These are phyloP conservation scores for Pediacus dermestoides DNA, from an alignment of 2,888 invertebrate species.

Conservation along the genomic window DNA sequence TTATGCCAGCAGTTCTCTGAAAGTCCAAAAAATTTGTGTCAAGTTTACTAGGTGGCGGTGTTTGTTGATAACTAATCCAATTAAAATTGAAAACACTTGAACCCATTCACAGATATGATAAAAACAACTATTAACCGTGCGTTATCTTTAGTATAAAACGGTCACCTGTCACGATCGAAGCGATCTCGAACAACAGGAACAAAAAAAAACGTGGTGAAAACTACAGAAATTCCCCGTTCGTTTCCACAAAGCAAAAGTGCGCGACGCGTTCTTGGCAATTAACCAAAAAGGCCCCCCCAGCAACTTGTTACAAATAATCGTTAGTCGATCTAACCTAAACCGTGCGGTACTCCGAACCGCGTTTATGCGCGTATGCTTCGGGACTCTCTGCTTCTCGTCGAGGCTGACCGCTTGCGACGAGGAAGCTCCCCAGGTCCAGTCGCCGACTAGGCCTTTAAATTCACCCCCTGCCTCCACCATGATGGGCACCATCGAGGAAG, in stretches of 20 bases:
- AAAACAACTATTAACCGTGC: too few species aligned
- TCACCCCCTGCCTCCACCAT: too few species aligned
- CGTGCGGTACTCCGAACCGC: conserved; percentile 50
- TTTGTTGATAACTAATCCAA: too few species aligned
- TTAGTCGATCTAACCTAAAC: neutral
- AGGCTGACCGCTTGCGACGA: conserved; percentile 71
- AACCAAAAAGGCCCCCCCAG: conserved; percentile 14
- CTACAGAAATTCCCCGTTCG: conserved; percentile 7
- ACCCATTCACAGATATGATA: too few species aligned
- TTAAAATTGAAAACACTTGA: too few species aligned
- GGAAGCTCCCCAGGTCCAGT: conserved; percentile 57
- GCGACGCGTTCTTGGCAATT: conserved; percentile 17
- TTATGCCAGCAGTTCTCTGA: too few species aligned
- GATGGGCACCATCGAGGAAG: conserved; percentile 50
- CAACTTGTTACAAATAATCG: neutral
- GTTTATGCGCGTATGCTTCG: conserved; percentile 90
- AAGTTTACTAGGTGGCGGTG: too few species aligned
- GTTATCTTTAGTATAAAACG: too few species aligned
- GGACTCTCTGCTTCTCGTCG: conserved; percentile 82
- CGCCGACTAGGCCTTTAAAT: conserved; percentile 19
- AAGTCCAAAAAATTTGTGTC: too few species aligned
- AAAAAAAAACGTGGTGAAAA: conserved; percentile 10
- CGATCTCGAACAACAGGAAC: conserved; percentile 10
- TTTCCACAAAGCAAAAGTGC: conserved; percentile 9
- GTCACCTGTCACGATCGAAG: conserved; percentile 11